Evolutionary conservation across 2,113 vertebrate genomes (phyloP), one percentile per base, ranked within the genome.

Genomic region (Spea multiplicata): DNA sequence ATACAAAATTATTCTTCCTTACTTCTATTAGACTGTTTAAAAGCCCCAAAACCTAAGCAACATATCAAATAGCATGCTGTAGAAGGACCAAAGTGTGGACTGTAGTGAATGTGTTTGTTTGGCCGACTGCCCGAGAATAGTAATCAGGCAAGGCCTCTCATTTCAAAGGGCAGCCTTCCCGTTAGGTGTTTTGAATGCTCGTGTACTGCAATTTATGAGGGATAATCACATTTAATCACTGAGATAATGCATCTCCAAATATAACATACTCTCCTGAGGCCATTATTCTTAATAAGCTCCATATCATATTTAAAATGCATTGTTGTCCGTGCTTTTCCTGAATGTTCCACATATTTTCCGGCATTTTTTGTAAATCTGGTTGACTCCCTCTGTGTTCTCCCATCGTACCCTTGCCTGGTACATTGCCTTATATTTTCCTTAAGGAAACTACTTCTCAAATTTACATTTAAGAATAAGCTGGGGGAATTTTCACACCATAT

Each of bases 141-240:
- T 13, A 59, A 9, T 13, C 10, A 12, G 55, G 9, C 55, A 59
- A 13, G 4, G 55, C 55, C n/a, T 64, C n/a, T 64, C 61, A 30
- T 64, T 64, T 64, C 61, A 64, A 30, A 64, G 61, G 61, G 61
- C 17, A 64, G 61, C 17, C 61, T 64, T 64, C 9, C n/a, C 61
- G 8, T 64, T 30, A 64, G 61, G 30, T 16, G 16, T 64, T 12
- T 30, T 64, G 61, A 16, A 64, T 17, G 61, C 61, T 64, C 30
- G 61, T 64, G 61, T 64, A 64, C n/a, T 3, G 14, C 61, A 7
- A 64, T 64, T 64, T 30, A 64, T 64, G 61, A 64, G 9, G 5
- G 17, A 64, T 64, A 30, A 64, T 64, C 61, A 64, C 17, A 64
- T 64, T 64, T 30, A 64, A 64, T 64, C 61, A 17, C 17, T 64